Evolutionary conservation across 2,797 vertebrate genomes (phyloP), one percentile per base, ranked within the genome.

Genomic region (Mormyrops boulengeri): DNA sequence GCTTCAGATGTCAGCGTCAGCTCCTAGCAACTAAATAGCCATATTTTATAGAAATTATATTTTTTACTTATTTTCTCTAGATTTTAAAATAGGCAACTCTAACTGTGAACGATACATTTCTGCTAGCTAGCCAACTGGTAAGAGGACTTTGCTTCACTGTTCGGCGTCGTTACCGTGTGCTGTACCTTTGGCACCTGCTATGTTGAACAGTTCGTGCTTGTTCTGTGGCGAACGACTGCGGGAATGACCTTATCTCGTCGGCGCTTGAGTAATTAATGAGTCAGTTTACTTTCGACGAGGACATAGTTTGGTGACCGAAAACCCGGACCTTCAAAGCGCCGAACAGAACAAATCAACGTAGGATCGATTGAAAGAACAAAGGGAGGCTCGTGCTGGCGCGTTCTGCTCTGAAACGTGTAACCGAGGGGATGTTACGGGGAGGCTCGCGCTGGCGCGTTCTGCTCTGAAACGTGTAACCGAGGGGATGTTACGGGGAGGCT

Each of bases 91-190:
- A 11, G 17, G 53, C 17, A 26, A 66, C 34, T 57, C 4, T 44
- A 41, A 47, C 86, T 44, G 38, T 57, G 12, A 38, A 30, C 30
- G 19, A 30, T 55, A 62, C 14, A 22, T n/a, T 87, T 62, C 12
- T 87, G 85, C 30, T 55, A 87, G 34, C 34, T 88, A 62, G 50
- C 85, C 47, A 87, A 12, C 55, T 88, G 55, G 87, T 26, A 47
- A 26, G 38, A 41, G 38, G 41, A 62, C 14, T 4, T 52, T 47
- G 57, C 4, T 47, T 88, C 19, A 11, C 55, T 11, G 19, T 49
- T 49, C 47, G 47, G 82, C 41, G n/a, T 47, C 19, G 60, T 30
- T 44, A 8, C n/a, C 30, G 30, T 22, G 87, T 19, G 38, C 19
- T 38, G 30, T 44, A 62, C 55, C 86, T 88, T 88, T 14, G 85